Evolutionary conservation across 2,797 vertebrate genomes (phyloP).

Genomic region (Rallus crepitans): DNA sequence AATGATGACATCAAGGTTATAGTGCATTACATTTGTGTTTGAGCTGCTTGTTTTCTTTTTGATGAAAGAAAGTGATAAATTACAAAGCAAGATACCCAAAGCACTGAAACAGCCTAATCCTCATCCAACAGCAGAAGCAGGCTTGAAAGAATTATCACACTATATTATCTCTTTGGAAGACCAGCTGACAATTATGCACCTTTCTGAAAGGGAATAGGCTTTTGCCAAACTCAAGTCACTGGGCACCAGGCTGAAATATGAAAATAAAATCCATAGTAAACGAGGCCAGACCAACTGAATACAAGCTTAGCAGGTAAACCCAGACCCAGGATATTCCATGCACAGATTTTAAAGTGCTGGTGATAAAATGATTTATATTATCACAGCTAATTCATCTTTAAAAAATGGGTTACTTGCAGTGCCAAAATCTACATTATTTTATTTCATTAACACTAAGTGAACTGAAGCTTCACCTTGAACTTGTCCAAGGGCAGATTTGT

Average conservation of each 20-base stretch:
- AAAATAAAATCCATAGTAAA: background rate
- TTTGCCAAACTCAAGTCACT: background rate
- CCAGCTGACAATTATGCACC: background rate
- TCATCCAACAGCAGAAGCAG: background rate
- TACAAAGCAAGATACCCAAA: background rate
- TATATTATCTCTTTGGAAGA: background rate
- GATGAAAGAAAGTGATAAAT: background rate
- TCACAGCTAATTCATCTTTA: background rate
- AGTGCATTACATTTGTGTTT: background rate
- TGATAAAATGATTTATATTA: background rate
- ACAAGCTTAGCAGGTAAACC: background rate
- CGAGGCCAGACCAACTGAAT: background rate
- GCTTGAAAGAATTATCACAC: background rate
- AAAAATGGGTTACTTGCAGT: background rate
- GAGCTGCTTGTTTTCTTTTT: background rate
- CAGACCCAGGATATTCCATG: background rate
- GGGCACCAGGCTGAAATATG: background rate
- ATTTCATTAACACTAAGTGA: background rate
- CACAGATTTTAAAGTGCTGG: background rate
- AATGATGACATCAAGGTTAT: rapidly evolving
- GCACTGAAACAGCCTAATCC: background rate
- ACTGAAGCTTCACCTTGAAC: background rate
- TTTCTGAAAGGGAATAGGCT: background rate
- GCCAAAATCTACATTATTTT: background rate
- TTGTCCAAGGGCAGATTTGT: background rate